Evolutionary conservation across 2,888 invertebrate genomes (phyloP).

Genomic region (Pandemis heparana): DNA sequence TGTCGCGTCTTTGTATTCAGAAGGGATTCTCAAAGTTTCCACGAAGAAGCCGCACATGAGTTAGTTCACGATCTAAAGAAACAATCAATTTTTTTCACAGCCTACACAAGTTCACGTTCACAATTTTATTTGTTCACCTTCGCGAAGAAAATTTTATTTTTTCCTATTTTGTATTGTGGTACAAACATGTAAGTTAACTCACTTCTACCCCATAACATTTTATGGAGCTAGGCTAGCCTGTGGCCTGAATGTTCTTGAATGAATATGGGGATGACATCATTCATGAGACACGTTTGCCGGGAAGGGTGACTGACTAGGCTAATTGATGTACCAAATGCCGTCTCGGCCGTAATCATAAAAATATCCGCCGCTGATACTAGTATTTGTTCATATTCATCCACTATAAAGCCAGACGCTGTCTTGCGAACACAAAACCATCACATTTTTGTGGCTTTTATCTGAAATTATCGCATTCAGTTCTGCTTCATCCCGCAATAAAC

Average conservation of each 20-base stretch:
- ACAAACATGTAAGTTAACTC: neutral
- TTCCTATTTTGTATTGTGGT: neutral
- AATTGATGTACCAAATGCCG: neutral
- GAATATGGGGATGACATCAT: slow-evolving; percentile 1
- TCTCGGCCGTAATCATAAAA: neutral
- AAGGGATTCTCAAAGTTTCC: too few relatives aligned
- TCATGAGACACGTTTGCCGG: neutral
- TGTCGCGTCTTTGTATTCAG: too few relatives aligned
- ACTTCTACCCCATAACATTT: neutral
- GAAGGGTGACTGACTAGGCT: neutral
- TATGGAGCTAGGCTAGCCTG: neutral
- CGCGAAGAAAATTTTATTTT: too few relatives aligned
- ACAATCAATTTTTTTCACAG: too few relatives aligned
- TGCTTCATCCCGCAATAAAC: slow-evolving; percentile 24
- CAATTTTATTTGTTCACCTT: too few relatives aligned
- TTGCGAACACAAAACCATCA: slow-evolving; percentile 6
- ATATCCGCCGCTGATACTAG: neutral
- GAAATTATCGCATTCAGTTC: slow-evolving; percentile 23
- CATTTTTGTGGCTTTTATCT: slow-evolving; percentile 29
- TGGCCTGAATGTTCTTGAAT: neutral
- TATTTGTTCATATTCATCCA: slow-evolving; percentile 6
- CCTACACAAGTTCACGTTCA: too few relatives aligned
- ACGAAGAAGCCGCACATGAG: too few relatives aligned
- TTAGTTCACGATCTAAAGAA: too few relatives aligned
- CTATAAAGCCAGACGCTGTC: slow-evolving; percentile 11